These are phyloP conservation scores for Tuberolachnus salignus DNA, from an alignment of 2,888 invertebrate species.

Conservation along the genomic window DNA sequence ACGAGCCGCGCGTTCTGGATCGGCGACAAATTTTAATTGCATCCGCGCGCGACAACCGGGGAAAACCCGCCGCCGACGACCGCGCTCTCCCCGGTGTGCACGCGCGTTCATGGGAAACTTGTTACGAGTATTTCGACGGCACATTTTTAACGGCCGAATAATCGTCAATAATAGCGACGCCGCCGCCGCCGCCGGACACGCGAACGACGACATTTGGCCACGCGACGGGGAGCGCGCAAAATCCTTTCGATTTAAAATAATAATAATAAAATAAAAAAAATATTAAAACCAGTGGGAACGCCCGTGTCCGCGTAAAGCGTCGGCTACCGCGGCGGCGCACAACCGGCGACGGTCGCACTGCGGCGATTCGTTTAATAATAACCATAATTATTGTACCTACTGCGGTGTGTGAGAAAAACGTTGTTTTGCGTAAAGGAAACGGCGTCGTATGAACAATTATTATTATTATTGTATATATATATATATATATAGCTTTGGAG, in stretches of 20 bases:
- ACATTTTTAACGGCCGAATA: conserved; percentile 52
- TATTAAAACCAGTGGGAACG: background rate
- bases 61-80: conserved; percentile 27
- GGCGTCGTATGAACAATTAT: too few relatives aligned
- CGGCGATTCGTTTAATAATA: too few relatives aligned
- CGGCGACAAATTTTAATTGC: conserved; percentile 55
- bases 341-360: too few relatives aligned
- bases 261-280: background rate
- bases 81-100: conserved; percentile 12
- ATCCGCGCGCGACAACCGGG: conserved; percentile 45
- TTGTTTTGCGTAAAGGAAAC: too few relatives aligned
- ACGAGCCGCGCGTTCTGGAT: conserved; percentile 41
- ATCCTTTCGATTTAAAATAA: conserved; percentile 53
- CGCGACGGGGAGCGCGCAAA: conserved; percentile 52
- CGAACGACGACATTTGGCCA: conserved; percentile 51
- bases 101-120: conserved; percentile 51
- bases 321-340: background rate
- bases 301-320: conserved; percentile 18
- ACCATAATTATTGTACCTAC: too few relatives aligned
- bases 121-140: conserved; percentile 7
- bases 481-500: too few relatives aligned
- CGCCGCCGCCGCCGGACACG: conserved; percentile 55
- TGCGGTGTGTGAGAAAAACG: too few relatives aligned
- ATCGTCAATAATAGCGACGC: conserved; percentile 55
- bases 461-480: too few relatives aligned